Percentiles rank a stretch among this genome's conserved stretches.
These are phyloP conservation scores for Calliphora vicina DNA, from an alignment of 1,140 invertebrate genomes.

Conservation along the genomic window DNA sequence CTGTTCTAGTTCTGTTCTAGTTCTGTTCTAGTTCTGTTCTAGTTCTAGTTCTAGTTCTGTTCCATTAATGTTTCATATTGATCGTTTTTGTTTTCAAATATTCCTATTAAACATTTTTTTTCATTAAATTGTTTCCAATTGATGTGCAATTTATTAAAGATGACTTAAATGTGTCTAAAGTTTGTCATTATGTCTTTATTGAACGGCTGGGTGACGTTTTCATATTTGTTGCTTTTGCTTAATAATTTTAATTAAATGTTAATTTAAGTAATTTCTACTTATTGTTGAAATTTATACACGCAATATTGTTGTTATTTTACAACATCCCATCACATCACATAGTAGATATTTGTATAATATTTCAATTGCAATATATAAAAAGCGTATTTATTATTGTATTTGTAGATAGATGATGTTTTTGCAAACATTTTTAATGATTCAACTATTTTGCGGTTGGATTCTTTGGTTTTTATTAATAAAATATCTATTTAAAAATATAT, in stretches of 20 bases:
- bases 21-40: too few species aligned
- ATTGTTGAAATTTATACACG: background rate
- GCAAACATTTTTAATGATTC: background rate
- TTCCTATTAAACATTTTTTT: too few species aligned
- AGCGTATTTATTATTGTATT: too few species aligned
- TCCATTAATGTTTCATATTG: too few species aligned
- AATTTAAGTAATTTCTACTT: background rate
- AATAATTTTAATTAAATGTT: background rate
- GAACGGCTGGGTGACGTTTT: background rate
- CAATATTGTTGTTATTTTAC: background rate
- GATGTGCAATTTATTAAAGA: background rate
- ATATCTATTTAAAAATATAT: too few species aligned
- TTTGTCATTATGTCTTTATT: background rate
- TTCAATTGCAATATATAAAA: background rate
- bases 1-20: too few species aligned
- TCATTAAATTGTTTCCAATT: background rate
- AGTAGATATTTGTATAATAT: background rate
- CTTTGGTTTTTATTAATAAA: background rate
- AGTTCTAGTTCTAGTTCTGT: too few species aligned
- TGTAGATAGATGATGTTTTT: background rate
- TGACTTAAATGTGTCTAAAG: background rate
- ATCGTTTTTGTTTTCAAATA: too few species aligned
- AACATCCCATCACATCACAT: too few species aligned
- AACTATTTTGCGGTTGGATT: background rate
- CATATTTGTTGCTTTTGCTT: background rate